Evolutionary conservation across 2,797 vertebrate genomes (phyloP).

Genomic region (Protonibea diacanthus): DNA sequence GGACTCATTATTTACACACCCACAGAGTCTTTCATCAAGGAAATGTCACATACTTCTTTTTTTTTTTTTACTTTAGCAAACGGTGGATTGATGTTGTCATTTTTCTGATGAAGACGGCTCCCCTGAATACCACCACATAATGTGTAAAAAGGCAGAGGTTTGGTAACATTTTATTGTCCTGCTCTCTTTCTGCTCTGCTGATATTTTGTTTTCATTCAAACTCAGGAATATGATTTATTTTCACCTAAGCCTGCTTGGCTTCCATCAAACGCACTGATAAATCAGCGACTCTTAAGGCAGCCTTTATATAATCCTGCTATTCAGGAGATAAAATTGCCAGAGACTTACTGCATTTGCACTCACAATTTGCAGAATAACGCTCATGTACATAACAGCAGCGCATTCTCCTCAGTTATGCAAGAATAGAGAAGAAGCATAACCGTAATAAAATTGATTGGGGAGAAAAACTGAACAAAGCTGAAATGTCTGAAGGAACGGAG

Average conservation of each 20-base stretch:
- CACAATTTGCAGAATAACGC: slow-evolving; percentile 36
- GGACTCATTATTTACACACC: slow-evolving; percentile 6
- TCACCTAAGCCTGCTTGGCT: slow-evolving; percentile 7
- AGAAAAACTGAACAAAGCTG: slow-evolving; percentile 67
- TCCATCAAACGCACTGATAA: slow-evolving; percentile 53
- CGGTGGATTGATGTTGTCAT: background rate
- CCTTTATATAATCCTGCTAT: slow-evolving; percentile 52
- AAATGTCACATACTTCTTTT: background rate
- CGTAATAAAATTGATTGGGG: slow-evolving; percentile 49
- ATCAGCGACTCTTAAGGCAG: slow-evolving; percentile 43
- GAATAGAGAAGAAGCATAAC: slow-evolving; percentile 37
- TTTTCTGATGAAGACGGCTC: background rate
- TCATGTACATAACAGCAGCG: slow-evolving; percentile 23
- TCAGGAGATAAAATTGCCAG: slow-evolving; percentile 45
- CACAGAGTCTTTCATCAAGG: background rate
- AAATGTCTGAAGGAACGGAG: slow-evolving; percentile 53
- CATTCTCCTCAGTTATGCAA: slow-evolving; percentile 40
- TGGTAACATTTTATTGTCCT: slow-evolving; percentile 12
- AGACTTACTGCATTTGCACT: slow-evolving; percentile 42
- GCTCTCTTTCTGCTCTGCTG: slow-evolving; percentile 20
- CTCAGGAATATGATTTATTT: slow-evolving; percentile 57
- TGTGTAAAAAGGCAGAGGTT: slow-evolving; percentile 10
- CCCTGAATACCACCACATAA: slow-evolving; percentile 15
- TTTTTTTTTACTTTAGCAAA: background rate
- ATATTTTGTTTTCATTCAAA: slow-evolving; percentile 54